Conservation (phyloP, 2,797 vertebrate genomes). For the Smutsia temminckii region DNA sequence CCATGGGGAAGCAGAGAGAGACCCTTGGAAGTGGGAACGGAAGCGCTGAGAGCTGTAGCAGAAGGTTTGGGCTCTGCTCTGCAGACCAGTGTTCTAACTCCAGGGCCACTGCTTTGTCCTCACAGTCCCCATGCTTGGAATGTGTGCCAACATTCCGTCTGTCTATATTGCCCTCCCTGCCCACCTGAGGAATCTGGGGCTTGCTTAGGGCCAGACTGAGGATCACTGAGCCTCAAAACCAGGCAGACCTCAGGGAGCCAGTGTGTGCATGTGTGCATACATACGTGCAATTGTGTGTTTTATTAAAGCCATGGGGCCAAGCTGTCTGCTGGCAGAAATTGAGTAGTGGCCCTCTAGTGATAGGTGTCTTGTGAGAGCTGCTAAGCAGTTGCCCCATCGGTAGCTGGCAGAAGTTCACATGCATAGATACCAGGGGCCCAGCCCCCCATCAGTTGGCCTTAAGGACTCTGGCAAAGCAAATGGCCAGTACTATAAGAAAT, state of each 20-base stretch:
- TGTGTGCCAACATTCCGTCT: not conserved
- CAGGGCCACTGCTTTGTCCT: no score
- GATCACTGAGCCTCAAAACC: not conserved
- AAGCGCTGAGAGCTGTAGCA: rapidly evolving
- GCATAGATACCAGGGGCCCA: not conserved
- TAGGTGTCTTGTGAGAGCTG: not conserved
- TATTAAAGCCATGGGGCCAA: not conserved
- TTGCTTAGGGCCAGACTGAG: not conserved
- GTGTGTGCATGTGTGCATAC: rapidly evolving
- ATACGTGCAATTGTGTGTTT: rapidly evolving
- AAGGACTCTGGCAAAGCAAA: not conserved
- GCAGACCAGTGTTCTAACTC: not conserved
- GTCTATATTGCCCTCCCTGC: not conserved
- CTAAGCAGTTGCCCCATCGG: not conserved
- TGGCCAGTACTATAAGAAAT: not conserved
- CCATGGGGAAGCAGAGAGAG: not conserved
- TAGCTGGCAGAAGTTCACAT: not conserved
- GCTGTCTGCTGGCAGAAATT: not conserved
- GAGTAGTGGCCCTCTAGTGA: not conserved
- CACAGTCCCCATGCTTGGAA: not conserved
- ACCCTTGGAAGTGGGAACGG: not conserved
- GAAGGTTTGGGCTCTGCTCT: not conserved
- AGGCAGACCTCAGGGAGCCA: not conserved
- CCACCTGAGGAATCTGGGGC: not conserved
- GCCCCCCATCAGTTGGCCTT: not conserved